Evolutionary conservation across 2,113 vertebrate species (phyloP).

Genomic region (Otus sunia): DNA sequence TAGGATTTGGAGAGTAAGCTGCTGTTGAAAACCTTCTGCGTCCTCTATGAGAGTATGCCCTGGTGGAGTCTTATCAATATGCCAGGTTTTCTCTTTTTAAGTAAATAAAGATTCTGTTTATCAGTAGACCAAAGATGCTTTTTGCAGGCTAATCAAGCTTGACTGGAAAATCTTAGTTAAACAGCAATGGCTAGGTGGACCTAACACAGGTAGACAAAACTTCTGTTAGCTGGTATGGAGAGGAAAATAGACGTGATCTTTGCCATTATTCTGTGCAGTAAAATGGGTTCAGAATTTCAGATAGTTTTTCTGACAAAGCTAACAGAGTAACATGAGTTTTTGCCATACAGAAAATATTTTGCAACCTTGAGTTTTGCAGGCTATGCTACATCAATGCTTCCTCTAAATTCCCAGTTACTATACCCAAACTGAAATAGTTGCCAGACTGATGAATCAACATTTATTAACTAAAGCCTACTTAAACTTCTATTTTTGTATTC

Average conservation of each 20-base stretch:
- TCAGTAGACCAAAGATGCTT: neutral
- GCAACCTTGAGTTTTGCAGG: neutral
- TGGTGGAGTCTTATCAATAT: neutral
- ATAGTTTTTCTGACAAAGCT: slow-evolving; percentile 5
- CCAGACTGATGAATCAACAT: neutral
- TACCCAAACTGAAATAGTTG: neutral
- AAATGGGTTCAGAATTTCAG: neutral
- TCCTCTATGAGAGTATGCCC: neutral
- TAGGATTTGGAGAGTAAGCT: neutral
- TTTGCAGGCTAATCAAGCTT: neutral
- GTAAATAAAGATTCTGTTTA: neutral
- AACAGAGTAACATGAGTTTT: neutral
- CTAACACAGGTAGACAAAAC: slow-evolving; percentile 9
- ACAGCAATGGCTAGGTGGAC: slow-evolving; percentile 12
- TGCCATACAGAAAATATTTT: neutral
- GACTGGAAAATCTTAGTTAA: neutral
- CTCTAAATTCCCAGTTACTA: neutral
- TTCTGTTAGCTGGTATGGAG: slow-evolving; percentile 18
- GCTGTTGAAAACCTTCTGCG: neutral
- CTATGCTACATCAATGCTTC: neutral
- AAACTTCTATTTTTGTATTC: neutral
- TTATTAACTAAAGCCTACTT: neutral
- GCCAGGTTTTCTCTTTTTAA: neutral
- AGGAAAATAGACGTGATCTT: neutral
- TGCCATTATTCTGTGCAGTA: neutral